Evolutionary conservation across 2,113 vertebrate species (phyloP).

Genomic region (Sardina pilchardus): DNA sequence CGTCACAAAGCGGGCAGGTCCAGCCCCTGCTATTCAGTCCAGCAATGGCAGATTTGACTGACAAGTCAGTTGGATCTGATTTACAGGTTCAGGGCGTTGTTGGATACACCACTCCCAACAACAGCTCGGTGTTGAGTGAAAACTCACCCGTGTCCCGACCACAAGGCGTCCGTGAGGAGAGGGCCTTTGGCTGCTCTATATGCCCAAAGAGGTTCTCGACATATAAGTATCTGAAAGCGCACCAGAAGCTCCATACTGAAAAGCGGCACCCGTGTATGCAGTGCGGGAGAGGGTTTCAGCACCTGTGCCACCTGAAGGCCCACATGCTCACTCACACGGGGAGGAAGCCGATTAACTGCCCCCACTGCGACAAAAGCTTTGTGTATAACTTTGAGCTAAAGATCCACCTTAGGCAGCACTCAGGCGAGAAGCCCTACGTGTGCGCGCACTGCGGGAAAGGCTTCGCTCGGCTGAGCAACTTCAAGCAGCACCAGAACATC

Average conservation of each 20-base stretch:
- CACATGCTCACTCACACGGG: constrained; percentile 45
- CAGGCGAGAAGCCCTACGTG: constrained; percentile 43
- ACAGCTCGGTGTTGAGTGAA: constrained; percentile 22
- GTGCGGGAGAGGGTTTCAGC: constrained; percentile 37
- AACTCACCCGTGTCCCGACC: constrained; percentile 29
- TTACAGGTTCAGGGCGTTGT: constrained; percentile 40
- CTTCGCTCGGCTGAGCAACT: constrained; percentile 50
- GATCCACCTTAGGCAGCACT: constrained; percentile 45
- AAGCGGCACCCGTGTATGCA: constrained; percentile 38
- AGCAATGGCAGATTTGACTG: constrained; percentile 37
- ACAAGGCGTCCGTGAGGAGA: constrained; percentile 43
- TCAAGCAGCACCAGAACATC: constrained; percentile 54
- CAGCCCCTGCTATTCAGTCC: constrained; percentile 36
- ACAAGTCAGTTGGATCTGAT: constrained; percentile 37
- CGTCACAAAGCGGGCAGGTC: constrained; percentile 41
- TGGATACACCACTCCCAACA: constrained; percentile 29
- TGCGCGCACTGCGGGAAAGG: constrained; percentile 48
- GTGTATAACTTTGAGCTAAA: constrained; percentile 45
- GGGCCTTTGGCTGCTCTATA: constrained; percentile 30
- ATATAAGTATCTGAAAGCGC: constrained; percentile 18
- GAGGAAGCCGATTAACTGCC: constrained; percentile 43
- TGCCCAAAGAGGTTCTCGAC: constrained; percentile 27
- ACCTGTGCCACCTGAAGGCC: constrained; percentile 48
- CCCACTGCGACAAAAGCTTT: constrained; percentile 41
- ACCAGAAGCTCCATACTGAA: constrained; percentile 31